Percentiles rank a stretch among this genome's conserved stretches.
These are phyloP conservation scores for Hyles lineata DNA, from an alignment of 2,888 invertebrate species.

Conservation along the genomic window DNA sequence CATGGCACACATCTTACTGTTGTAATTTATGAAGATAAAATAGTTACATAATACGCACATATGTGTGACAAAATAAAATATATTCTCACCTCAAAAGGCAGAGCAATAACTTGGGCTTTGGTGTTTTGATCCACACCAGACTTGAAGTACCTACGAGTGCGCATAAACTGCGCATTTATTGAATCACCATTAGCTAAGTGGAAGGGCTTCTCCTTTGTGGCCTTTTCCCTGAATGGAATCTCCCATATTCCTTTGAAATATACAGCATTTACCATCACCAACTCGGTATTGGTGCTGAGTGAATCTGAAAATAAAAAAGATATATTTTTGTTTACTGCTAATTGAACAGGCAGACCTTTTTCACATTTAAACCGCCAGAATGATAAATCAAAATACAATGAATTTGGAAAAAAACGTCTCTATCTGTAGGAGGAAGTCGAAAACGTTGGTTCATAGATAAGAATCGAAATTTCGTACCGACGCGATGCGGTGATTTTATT, in stretches of 20 bases:
- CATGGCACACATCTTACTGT: too few relatives aligned
- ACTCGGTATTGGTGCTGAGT: conserved; percentile 79
- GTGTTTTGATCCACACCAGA: conserved; percentile 79
- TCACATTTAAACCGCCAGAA: too few relatives aligned
- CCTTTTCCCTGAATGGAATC: conserved; percentile 84
- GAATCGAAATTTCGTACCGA: too few relatives aligned
- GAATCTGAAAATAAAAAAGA: conserved; percentile 66
- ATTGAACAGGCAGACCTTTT: not conserved
- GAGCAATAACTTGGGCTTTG: conserved; percentile 84
- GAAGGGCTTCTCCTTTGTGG: conserved; percentile 84
- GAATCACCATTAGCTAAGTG: conserved; percentile 66
- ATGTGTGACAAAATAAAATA: not conserved
- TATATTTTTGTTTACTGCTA: not conserved
- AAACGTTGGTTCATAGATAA: too few relatives aligned
- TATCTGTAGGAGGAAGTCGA: too few relatives aligned
- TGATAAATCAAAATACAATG: too few relatives aligned
- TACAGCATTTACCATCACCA: conserved; percentile 88
- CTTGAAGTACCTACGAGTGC: conserved; percentile 80
- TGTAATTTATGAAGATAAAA: too few relatives aligned
- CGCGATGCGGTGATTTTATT: too few relatives aligned
- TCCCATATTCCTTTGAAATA: conserved; percentile 91
- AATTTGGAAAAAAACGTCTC: not conserved
- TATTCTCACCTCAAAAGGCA: conserved; percentile 86
- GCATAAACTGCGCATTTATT: conserved; percentile 86
- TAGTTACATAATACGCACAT: not conserved